A percentile compares a stretch with the other conserved stretches of the same genome.
These are phyloP conservation scores for Eciton burchellii DNA, from an alignment of 1,140 invertebrate species.

Conservation along the genomic window DNA sequence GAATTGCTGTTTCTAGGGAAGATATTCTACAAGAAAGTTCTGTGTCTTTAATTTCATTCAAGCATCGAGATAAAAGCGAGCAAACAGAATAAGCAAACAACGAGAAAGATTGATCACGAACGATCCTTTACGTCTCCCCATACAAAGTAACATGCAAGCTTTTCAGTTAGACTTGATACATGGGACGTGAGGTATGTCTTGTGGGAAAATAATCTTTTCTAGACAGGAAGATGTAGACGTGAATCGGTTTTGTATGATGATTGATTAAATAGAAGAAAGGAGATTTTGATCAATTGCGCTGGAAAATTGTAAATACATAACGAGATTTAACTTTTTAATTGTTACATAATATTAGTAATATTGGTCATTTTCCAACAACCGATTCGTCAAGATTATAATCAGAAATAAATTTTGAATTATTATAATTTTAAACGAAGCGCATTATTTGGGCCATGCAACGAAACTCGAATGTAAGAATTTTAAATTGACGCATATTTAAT, in stretches of 20 bases:
- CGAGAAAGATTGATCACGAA: conserved; percentile 21
- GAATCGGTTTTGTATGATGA: neutral
- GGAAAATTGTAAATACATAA: neutral
- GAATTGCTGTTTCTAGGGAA: neutral
- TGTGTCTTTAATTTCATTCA: neutral
- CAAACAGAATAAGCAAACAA: neutral
- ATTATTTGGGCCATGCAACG: neutral
- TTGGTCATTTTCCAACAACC: too few relatives aligned
- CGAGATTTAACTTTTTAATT: neutral
- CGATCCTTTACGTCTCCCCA: conserved; percentile 4
- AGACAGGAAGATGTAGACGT: neutral
- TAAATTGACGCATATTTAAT: neutral
- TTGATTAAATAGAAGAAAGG: neutral
- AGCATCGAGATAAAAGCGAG: neutral
- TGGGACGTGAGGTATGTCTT: neutral
- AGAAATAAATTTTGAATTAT: neutral
- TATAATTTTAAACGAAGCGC: neutral
- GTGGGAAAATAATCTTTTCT: conserved; percentile 69
- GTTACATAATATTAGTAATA: too few relatives aligned
- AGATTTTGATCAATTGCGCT: neutral
- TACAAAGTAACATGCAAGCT: neutral
- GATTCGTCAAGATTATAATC: too few relatives aligned
- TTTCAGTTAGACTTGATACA: conserved; percentile 17
- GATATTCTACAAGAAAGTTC: neutral
- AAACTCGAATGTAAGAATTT: too few relatives aligned